These are phyloP conservation scores for Heterotilapia buettikoferi DNA, from an alignment of 2,113 vertebrate species.

Conservation along the genomic window DNA sequence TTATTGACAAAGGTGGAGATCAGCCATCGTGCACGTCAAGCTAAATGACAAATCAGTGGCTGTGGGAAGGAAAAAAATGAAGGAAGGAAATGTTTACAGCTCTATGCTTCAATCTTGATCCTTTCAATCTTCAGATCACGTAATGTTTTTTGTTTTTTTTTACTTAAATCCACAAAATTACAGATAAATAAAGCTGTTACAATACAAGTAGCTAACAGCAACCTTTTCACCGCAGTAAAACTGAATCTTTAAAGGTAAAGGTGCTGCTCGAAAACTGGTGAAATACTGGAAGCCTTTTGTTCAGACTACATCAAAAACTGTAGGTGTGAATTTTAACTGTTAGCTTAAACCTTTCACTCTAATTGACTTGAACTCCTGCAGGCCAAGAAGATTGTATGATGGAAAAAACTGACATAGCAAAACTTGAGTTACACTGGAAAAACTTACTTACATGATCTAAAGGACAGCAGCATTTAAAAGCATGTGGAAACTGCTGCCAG, in stretches of 20 bases:
- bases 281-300: not conserved
- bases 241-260: not conserved
- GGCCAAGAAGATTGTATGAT: not conserved
- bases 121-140: not conserved
- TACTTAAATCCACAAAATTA: not conserved
- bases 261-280: not conserved
- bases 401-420: not conserved
- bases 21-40: not conserved
- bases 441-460: not conserved
- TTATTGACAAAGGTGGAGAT: not conserved
- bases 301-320: not conserved
- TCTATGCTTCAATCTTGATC: not conserved
- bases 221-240: not conserved
- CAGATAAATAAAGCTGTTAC: not conserved
- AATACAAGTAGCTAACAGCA: not conserved
- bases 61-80: not conserved
- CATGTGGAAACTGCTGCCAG: not conserved
- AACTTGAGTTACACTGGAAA: not conserved
- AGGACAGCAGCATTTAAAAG: not conserved
- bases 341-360: not conserved
- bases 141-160: not conserved
- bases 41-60: not conserved
- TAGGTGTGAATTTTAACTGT: not conserved
- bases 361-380: not conserved
- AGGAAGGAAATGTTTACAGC: not conserved